Base-by-base conservation (phyloP, 1,140 invertebrate species). In the Cylas formicarius region DNA sequence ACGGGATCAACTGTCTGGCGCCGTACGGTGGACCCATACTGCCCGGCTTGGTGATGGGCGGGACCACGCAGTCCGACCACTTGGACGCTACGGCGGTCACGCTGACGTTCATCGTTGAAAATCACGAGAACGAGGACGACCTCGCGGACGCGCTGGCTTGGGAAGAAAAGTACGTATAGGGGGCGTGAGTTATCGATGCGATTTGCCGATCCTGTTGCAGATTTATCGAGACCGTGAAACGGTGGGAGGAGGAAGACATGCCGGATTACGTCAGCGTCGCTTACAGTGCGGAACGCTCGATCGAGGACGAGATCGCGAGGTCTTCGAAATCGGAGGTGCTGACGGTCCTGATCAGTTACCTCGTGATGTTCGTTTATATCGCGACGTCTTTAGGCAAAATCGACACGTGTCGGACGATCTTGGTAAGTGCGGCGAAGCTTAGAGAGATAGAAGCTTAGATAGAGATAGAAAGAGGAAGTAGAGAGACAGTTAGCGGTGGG, bases 321-420 rank as follows among this genome's bases (percentile, higher is more conserved):
- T 76, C 90, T 33, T 91, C 87, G 20, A 68, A 76, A 49, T 85
- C 85, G 8, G 90, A 95, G 72, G 70, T 82, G 11, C 49, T 69
- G 7, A 95, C 91, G 0, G 83, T 94, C 48, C 60, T 84, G 1
- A 81, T 92, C 45, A 92, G 89, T 65, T 95, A 96, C 55, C 37
- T 81, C 14, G 76, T 93, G 22, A 95, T 96, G 91, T 94, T 97
- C 67, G 56, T 81, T n/a, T 96, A 96, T 58, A 86, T 95, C 33
- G 77, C 84, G 8, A 55, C 95, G 13, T 77, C 88, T 2, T 69
- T 97, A 5, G 90, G 92, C 7, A 80, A 84, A 58, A 76, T 88
- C 34, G 74, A 72, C 44, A 74, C 69, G 20, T 69, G 73, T 18
- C 60, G 65, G 52, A 71, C 69, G 11, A 73, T 77, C 45, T 66